These are phyloP conservation scores for Brachyistius frenatus DNA, from an alignment of 2,113 vertebrate species.

Conservation along the genomic window DNA sequence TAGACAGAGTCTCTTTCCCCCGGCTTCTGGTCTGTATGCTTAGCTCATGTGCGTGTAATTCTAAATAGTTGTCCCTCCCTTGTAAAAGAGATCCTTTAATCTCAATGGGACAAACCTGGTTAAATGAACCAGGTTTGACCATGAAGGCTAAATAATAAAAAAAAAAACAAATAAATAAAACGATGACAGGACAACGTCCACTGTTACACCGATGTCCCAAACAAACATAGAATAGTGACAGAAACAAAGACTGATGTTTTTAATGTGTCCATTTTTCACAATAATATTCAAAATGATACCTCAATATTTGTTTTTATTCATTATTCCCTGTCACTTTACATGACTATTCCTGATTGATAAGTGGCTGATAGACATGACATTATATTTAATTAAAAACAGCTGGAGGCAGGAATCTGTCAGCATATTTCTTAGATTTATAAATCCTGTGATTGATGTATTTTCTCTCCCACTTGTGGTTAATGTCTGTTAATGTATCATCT, in stretches of 20 bases:
- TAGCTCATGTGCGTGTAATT: too few species aligned
- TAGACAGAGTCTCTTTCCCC: too few species aligned
- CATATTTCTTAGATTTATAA: conserved; percentile 28
- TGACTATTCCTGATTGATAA: background rate
- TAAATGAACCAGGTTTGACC: too few species aligned
- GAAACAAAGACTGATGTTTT: background rate
- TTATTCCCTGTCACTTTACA: conserved; percentile 23
- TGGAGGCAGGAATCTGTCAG: conserved; percentile 36
- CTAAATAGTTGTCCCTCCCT: too few species aligned
- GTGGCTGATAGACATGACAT: conserved; percentile 4
- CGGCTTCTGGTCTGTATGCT: too few species aligned
- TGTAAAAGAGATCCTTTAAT: too few species aligned
- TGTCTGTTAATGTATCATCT: conserved; percentile 40
- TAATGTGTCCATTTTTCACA: background rate
- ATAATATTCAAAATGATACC: background rate
- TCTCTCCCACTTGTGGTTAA: background rate
- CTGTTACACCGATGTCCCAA: too few species aligned
- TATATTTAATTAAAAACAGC: conserved; percentile 35
- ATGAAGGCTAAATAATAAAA: too few species aligned
- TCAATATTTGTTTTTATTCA: background rate
- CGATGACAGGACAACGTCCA: too few species aligned
- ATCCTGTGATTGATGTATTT: conserved; percentile 38
- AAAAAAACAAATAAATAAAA: too few species aligned
- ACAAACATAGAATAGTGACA: background rate
- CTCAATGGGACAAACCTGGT: too few species aligned